Base-by-base conservation (phyloP, 2,888 invertebrate genomes). In the Polylopha cassiicola region DNA sequence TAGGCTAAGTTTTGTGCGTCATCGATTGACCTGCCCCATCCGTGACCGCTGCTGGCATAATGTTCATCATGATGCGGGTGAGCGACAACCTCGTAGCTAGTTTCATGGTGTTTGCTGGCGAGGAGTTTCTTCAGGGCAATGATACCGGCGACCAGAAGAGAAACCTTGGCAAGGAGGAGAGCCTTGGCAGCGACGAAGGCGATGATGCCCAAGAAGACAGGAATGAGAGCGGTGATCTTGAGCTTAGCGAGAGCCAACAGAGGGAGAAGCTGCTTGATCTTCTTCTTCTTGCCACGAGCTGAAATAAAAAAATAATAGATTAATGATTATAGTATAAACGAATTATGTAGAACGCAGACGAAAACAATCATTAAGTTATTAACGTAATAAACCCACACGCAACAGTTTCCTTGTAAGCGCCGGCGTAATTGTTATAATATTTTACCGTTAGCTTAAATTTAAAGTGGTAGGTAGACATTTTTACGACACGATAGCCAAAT, bases 161-260 rank as follows among this genome's bases (percentile, higher is more conserved):
- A 90, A 57, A 95, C 88, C 87, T 95, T 95, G 67, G 93, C 94
- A 55, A 95, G 88, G 46, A 94, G 82, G 42, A 95, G 87, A 22
- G 95, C 95, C 82, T 95, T 95, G 80, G 94, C 91, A n/a, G 95
- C 94, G 32, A 94, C 87, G 38, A 95, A 87, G 13, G 93, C 94
- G 53, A 95, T 89, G 63, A 85, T 81, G 29, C 69, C 95, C 38
- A 95, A 87, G 60, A 91, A 90, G 50, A 95, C 80, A 15, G 94
- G 94, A 55, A 93, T 89, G 46, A 95, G 87, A 13, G 92, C 90
- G 46, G 91, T 91, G 53, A 85, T 91, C 87, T 95, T 95, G 65
- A 95, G 74, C 69, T 93, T 92, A 61, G 94, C 87, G 46, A 95
- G 85, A 56, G 94, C 87, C 53, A 95, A 81, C 51, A 94, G 87